Percentiles rank a stretch among this genome's conserved stretches.
Evolutionary conservation across 2,113 vertebrate species (phyloP).

Genomic region (Irena cyanogastra): DNA sequence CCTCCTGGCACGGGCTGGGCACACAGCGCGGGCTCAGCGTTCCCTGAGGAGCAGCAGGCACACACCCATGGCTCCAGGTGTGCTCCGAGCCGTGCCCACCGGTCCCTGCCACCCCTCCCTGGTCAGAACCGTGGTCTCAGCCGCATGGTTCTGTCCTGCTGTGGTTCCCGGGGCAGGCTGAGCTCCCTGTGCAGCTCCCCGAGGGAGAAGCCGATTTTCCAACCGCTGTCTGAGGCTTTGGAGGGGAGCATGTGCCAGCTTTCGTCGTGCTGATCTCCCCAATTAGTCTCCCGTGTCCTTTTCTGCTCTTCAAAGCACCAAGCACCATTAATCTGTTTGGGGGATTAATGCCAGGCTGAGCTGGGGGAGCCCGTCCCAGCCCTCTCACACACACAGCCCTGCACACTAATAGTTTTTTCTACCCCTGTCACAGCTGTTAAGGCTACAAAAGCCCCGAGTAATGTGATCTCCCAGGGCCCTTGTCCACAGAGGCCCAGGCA

Average conservation of each 20-base stretch:
- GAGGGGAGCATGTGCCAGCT: background rate
- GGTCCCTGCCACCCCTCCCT: background rate
- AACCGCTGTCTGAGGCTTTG: background rate
- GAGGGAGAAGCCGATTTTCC: background rate
- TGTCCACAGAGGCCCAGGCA: background rate
- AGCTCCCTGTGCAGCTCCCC: background rate
- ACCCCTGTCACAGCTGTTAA: constrained; percentile 8
- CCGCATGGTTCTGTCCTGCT: fast-evolving
- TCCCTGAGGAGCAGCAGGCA: background rate
- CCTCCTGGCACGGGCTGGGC: background rate
- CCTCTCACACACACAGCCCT: background rate
- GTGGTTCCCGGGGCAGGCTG: fast-evolving
- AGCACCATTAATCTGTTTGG: constrained; percentile 20
- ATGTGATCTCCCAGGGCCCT: constrained; percentile 18
- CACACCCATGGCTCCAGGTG: background rate
- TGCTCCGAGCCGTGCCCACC: fast-evolving
- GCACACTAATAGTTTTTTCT: constrained; percentile 19
- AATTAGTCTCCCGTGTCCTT: constrained; percentile 49
- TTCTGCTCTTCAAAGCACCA: constrained; percentile 40
- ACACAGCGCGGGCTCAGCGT: background rate
- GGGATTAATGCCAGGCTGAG: constrained; percentile 29
- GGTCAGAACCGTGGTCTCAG: background rate
- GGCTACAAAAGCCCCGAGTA: constrained; percentile 36
- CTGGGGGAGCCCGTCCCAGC: background rate
- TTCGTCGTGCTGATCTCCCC: background rate